phyloP scores from a whole-genome alignment of 2,797 vertebrate species.

The Pipistrellus nathusii region DNA sequence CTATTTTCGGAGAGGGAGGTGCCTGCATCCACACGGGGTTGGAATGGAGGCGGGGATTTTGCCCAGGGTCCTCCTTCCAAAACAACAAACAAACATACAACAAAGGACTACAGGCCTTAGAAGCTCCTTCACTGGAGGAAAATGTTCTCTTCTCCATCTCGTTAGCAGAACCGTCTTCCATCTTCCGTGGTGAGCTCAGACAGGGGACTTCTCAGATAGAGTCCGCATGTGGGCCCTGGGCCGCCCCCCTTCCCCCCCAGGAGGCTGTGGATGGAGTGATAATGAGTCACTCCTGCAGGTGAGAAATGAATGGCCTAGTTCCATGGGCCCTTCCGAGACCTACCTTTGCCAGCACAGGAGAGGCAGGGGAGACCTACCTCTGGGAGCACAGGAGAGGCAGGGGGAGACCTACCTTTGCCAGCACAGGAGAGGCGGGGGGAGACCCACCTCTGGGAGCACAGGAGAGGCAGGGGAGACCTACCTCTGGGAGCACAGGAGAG shows the following conservation, averaged over 20 bases:
- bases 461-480: too few species aligned
- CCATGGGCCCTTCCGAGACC: accelerated
- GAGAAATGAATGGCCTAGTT: neutral
- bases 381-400: too few species aligned
- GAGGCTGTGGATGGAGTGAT: neutral
- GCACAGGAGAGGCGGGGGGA: too few species aligned
- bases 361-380: too few species aligned
- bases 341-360: too few species aligned
- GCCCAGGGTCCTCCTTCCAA: neutral
- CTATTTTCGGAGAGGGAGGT: neutral
- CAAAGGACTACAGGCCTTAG: neutral
- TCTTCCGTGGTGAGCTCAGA: accelerated
- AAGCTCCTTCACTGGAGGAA: neutral
- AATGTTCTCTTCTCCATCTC: too few species aligned
- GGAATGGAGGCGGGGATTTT: neutral
- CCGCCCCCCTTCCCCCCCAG: too few species aligned
- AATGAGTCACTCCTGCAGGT: neutral
- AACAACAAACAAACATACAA: neutral
- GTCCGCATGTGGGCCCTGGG: accelerated
- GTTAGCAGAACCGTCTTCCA: accelerated
- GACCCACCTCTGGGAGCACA: too few species aligned
- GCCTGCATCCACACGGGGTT: neutral
- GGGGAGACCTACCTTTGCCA: too few species aligned
- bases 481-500: too few species aligned
- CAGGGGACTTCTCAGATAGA: neutral